These are phyloP conservation scores for Drosophila mayaguana DNA, from an alignment of 2,888 invertebrate genomes.

Conservation along the genomic window DNA sequence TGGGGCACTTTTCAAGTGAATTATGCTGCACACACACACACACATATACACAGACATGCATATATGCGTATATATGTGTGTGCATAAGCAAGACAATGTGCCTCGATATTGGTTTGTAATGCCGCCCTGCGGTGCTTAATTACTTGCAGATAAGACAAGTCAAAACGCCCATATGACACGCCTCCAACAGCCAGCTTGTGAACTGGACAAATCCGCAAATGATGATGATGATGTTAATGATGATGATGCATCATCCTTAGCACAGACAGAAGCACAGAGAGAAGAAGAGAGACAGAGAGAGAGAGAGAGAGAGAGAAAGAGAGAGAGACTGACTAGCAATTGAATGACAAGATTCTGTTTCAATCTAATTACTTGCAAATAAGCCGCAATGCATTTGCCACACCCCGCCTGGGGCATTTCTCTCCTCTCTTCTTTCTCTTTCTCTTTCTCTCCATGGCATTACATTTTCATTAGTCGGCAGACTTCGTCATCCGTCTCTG, in stretches of 20 bases:
- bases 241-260: slow-evolving; percentile 38
- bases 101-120: slow-evolving; percentile 38
- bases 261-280: background rate
- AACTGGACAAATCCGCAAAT: slow-evolving; percentile 51
- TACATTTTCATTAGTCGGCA: slow-evolving; percentile 72
- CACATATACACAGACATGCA: background rate
- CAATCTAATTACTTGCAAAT: slow-evolving; percentile 73
- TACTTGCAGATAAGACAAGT: slow-evolving; percentile 57
- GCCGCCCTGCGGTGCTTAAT: slow-evolving; percentile 59
- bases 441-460: slow-evolving; percentile 32
- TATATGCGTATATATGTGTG: background rate
- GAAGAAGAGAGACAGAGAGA: background rate
- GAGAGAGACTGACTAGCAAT: background rate
- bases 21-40: slow-evolving; percentile 20
- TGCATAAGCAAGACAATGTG: slow-evolving; percentile 15
- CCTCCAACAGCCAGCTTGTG: slow-evolving; percentile 28
- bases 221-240: slow-evolving; percentile 41
- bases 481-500: background rate
- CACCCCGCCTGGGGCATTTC: slow-evolving; percentile 2
- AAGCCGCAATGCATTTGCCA: slow-evolving; percentile 46
- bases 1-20: slow-evolving; percentile 44
- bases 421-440: no score
- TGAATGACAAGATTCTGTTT: slow-evolving; percentile 45
- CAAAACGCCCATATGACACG: slow-evolving; percentile 35
- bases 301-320: background rate